phyloP scores from a whole-genome alignment of 2,888 invertebrate genomes.

The Polietes domitor region DNA sequence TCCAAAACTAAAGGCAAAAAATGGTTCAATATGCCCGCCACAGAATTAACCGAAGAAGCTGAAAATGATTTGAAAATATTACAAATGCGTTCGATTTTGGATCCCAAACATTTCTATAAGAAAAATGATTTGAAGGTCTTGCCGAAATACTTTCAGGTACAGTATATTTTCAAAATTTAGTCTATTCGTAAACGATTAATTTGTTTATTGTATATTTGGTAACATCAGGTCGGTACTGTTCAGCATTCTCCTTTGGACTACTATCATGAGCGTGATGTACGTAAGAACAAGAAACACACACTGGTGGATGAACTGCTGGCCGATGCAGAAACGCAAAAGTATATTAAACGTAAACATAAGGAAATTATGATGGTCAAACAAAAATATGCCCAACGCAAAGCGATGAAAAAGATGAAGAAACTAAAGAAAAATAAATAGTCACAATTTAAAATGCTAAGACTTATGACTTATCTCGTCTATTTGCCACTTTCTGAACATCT shows the following conservation, averaged over 20 bases:
- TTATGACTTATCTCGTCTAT: conserved; percentile 10
- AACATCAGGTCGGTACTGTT: conserved; percentile 87
- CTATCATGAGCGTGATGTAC: conserved; percentile 90
- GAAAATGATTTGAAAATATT: conserved; percentile 93
- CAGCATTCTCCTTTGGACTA: conserved; percentile 94
- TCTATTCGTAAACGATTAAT: too few species aligned
- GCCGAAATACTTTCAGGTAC: conserved; percentile 96
- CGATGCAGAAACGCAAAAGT: conserved; percentile 92
- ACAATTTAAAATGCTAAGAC: background rate
- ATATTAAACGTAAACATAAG: conserved; percentile 90
- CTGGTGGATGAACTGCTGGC: conserved; percentile 96
- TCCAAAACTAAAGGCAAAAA: conserved; percentile 91
- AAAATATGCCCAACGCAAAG: conserved; percentile 87
- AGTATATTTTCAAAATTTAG: conserved; percentile 57
- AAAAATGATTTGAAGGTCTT: conserved; percentile 92
- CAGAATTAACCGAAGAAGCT: conserved; percentile 93
- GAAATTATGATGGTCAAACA: conserved; percentile 87
- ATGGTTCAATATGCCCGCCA: conserved; percentile 95
- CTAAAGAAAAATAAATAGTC: conserved; percentile 77
- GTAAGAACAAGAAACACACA: conserved; percentile 92
- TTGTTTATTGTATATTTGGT: background rate
- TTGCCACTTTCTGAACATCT: background rate
- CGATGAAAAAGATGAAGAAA: conserved; percentile 88
- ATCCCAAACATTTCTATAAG: conserved; percentile 97
- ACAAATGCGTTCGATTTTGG: conserved; percentile 94